These are phyloP conservation scores for Monochamus alternatus DNA, from an alignment of 2,888 invertebrate genomes.

Conservation along the genomic window DNA sequence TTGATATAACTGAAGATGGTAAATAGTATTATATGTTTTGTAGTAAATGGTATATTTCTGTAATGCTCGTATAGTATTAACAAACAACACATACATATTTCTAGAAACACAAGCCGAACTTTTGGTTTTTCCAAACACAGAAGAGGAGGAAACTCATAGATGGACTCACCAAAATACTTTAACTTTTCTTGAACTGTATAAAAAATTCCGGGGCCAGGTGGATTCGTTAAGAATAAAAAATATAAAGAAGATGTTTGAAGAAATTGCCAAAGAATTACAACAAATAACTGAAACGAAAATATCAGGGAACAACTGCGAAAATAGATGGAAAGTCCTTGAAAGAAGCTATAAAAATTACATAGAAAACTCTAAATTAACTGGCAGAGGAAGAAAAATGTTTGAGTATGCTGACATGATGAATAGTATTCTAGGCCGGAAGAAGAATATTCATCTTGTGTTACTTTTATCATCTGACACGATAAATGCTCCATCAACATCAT, in stretches of 20 bases:
- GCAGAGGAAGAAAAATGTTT: conserved; percentile 38
- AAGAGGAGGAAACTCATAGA: not conserved
- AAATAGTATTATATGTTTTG: no score
- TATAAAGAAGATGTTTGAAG: not conserved
- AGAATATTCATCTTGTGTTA: conserved; percentile 29
- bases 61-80: no score
- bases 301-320: conserved; percentile 41
- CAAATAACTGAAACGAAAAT: conserved; percentile 5
- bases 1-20: no score
- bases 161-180: conserved; percentile 17
- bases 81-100: not conserved
- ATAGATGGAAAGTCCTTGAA: conserved; percentile 44
- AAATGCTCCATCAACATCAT: conserved; percentile 30
- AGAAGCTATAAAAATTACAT: conserved; percentile 43
- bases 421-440: conserved; percentile 36
- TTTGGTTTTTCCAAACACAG: not conserved
- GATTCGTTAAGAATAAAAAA: conserved; percentile 4
- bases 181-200: conserved; percentile 29
- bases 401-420: conserved; percentile 29
- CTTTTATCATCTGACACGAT: conserved; percentile 35
- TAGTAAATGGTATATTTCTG: no score
- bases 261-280: not conserved
- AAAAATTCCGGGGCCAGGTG: conserved; percentile 18
- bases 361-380: conserved; percentile 40
- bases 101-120: not conserved